Evolutionary conservation across 1,140 invertebrate genomes (phyloP), one percentile per base, ranked within the genome.

Genomic region (Leptinotarsa undecemlineata): DNA sequence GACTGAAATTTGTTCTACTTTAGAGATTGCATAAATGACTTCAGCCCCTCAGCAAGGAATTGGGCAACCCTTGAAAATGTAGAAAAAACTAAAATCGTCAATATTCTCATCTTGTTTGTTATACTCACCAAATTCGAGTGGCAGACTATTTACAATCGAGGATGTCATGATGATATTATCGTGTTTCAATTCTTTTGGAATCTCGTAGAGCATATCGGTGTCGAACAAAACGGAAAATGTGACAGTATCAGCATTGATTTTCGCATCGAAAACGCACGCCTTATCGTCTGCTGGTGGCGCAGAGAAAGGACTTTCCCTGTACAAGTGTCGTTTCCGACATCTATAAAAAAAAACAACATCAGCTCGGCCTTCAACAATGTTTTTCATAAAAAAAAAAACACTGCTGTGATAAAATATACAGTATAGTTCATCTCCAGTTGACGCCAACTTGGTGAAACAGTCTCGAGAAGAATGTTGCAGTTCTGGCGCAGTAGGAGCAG

Each of bases 71-170:
- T 17, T 17, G 15, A 57, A 17, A 57, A 17, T 4, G 15, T 17
- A n/a, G 3, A 57, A 57, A n/a, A 57, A 57, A 42, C 8, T 3
- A 42, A 42, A 42, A 11, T 42, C 33, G 6, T 0, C 0, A 3
- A 11, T 42, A 6, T 11, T 42, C 33, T 42, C 8, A 42, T 42
- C 33, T 42, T 61, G 60, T 61, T 61, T 61, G 1, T 20, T 6
- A 64, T 70, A 57, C 68, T 70, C 15, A 70, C 68, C 21, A 23
- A 70, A 57, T 23, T 57, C 48, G 14, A 70, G 48, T 15, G 68
- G 68, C 23, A 70, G 0, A 13, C 15, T 57, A 57, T 70, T 70
- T 8, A 3, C 20, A 17, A 57, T 70, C 20, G 47, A 15, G 0
- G 68, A 13, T 21, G 48, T 70, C 47, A 70, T 57, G 21, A 70